Conservation (phyloP, 2,113 vertebrate genomes). For the Cervus canadensis region DNA sequence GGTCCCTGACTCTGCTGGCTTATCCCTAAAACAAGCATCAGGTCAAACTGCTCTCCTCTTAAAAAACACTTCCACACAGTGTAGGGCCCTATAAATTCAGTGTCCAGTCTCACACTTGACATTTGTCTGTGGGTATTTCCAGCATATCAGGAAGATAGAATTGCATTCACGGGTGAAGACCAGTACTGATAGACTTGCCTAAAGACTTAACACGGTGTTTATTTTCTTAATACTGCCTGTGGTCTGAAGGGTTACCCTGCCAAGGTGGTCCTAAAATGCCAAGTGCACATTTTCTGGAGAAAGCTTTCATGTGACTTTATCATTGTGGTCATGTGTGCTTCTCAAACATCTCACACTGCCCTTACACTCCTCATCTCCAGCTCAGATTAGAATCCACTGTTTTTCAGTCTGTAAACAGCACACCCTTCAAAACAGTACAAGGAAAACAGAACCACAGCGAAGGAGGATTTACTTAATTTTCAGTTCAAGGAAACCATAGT, state of each 20-base stretch:
- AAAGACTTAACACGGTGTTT: constrained; percentile 10
- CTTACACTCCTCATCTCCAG: constrained; percentile 36
- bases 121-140: constrained; percentile 48
- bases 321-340: constrained; percentile 21
- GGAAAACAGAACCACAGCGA: constrained; percentile 46
- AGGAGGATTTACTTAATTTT: background rate
- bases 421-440: constrained; percentile 23
- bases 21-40: constrained; percentile 28
- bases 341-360: constrained; percentile 15
- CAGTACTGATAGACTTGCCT: background rate
- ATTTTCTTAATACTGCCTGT: constrained; percentile 46
- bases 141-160: constrained; percentile 49
- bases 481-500: constrained; percentile 2
- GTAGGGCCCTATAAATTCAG: constrained; percentile 14
- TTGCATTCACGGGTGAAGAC: background rate
- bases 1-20: constrained; percentile 35
- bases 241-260: background rate
- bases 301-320: constrained; percentile 37
- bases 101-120: constrained; percentile 30
- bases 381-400: constrained; percentile 45
- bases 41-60: background rate
- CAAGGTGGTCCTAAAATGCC: background rate
- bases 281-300: background rate
- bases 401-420: constrained; percentile 46
- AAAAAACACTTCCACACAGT: background rate